Base-by-base conservation (phyloP, 2,797 vertebrate species). In the Rhinogobio ventralis region DNA sequence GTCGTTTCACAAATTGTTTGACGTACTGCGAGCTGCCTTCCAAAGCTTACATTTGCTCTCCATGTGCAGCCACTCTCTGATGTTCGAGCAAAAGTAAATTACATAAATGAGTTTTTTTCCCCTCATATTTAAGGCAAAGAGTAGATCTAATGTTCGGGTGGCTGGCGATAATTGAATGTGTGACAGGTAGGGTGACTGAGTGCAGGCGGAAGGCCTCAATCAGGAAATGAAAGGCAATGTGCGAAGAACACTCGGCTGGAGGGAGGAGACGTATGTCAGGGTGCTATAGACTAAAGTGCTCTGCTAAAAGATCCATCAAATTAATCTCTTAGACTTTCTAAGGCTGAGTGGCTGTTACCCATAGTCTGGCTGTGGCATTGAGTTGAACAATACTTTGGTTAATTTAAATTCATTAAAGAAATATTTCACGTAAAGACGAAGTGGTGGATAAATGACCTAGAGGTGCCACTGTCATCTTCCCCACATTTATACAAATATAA, bases 221-320 rank as follows among this genome's bases (percentile, higher is more conserved):
- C 66, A 62, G 30, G 39, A 78, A 84, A 84, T 71, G 28, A 84
- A 84, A 78, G 82, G 51, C 78, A 84, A 78, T 84, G 74, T 49
- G 64, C 25, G 20, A 30, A 69, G 25, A 78, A 78, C 64, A 45
- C 82, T 67, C 25, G 82, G 82, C 51, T 78, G 82, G 82, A 84
- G 51, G 76, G 76, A 79, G 83, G 68, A 85, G 76, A 85, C 76
- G 19, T 53, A 53, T 85, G 83, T 79, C 83, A 71, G 42, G 17
- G 53, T 53, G 42, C 83, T 64, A 42, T 72, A 79, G 83, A 79
- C 67, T 85, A 85, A 85, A 85, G 55, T 79, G 83, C 76, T 73
- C 55, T 1, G 30, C 45, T 85, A 67, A 85, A 79, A 79, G 83
- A 85, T 85, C 76, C 68, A 85, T 85, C 67, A 85, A 79, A 79